These are phyloP conservation scores for Cyclopterus lumpus DNA, from an alignment of 2,797 vertebrate species.

Conservation along the genomic window DNA sequence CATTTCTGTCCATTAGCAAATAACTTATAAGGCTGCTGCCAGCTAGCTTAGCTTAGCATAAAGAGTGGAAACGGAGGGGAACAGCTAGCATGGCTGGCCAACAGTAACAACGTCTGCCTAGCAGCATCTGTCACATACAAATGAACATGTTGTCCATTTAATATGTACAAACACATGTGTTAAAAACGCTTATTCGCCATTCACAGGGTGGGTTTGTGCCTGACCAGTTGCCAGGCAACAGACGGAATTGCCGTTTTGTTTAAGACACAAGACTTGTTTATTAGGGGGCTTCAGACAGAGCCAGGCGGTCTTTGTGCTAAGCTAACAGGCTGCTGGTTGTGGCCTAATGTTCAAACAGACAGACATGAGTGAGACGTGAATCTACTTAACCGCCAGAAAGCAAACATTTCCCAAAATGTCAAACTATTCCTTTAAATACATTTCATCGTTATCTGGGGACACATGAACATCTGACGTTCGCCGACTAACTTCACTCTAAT, in stretches of 20 bases:
- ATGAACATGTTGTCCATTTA: not conserved
- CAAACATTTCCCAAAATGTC: conserved; percentile 13
- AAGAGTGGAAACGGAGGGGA: not conserved
- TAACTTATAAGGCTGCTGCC: not conserved
- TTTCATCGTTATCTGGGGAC: conserved; percentile 14
- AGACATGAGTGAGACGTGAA: not conserved
- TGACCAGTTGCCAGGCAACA: conserved; percentile 3
- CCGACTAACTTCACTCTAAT: conserved; percentile 21
- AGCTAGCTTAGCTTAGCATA: conserved; percentile 16
- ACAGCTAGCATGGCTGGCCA: not conserved
- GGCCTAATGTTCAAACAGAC: not conserved
- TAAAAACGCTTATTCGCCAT: not conserved
- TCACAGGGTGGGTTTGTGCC: not conserved
- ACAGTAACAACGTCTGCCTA: too few species aligned
- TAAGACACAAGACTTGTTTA: not conserved
- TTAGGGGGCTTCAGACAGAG: not conserved
- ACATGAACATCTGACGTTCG: conserved; percentile 11
- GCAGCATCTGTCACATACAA: not conserved
- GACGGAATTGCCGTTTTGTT: fast-evolving
- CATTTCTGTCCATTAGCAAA: not conserved
- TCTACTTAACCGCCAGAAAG: not conserved
- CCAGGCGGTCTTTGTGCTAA: not conserved
- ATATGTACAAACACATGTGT: not conserved
- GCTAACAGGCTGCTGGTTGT: conserved; percentile 1
- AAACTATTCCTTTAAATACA: conserved; percentile 22